Evolutionary conservation across 2,113 vertebrate species (phyloP), one percentile per base, ranked within the genome.

Genomic region (Petrocephalus zakoni): DNA sequence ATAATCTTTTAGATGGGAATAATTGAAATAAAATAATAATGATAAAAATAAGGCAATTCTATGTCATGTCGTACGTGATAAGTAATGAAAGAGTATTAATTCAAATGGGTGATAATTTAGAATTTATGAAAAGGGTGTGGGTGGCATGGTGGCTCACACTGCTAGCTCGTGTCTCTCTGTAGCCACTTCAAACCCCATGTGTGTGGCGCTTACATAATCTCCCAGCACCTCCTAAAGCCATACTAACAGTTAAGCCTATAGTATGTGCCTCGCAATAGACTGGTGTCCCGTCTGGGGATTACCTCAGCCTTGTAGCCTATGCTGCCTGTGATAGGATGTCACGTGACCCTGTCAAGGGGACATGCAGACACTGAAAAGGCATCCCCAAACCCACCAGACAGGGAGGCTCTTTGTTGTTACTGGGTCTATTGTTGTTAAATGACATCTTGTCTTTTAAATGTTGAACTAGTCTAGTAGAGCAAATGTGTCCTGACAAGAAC

Each of bases 401-500:
- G 61, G 13, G 61, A 29, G 2, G n/a, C 51, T 55, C 49, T 85
- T 52, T 51, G 51, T 13, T 55, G 83, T 85, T 34, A 52, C 83
- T 55, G 51, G 83, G 9, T 68, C 11, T 68, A n/a, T 29, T 68
- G 25, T 68, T 29, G n/a, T 29, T 68, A 29, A 68, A 68, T 68
- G 11, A 68, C 61, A 68, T 29, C 61, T n/a, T 29, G 61, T 68
- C 61, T 29, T 68, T 68, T 68, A 68, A 68, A 68, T n/a, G n/a
- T 68, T 68, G 25, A 68, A 29, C 82, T 29, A 8, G 22, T 42
- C 75, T 55, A 15, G 49, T n/a, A 82, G 21, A 46, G 17, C 61
- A 78, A 85, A 90, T 78, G 10, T 47, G 68, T 61, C 75, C 58
- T 72, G 37, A 75, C 78, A n/a, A 46, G 88, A 29, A 61, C 84